Evolutionary conservation across 2,888 invertebrate species (phyloP).

Genomic region (Phlogophora meticulosa): DNA sequence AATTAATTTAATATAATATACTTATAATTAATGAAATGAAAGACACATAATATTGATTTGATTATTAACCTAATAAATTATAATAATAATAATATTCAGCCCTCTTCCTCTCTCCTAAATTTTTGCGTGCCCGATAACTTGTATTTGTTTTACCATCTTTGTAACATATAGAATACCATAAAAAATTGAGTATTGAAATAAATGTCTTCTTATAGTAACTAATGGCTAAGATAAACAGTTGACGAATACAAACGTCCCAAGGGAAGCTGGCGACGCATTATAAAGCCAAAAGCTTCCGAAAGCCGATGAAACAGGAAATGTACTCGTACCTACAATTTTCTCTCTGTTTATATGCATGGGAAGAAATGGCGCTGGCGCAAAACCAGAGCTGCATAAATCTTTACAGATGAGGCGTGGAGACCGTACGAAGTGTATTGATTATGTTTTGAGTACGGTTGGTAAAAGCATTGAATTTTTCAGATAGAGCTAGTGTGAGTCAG

Average conservation of each 20-base stretch:
- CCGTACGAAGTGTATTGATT: constrained; percentile 59
- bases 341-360: constrained; percentile 56
- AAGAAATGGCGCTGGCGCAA: constrained; percentile 61
- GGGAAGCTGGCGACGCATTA: constrained; percentile 14
- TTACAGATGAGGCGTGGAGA: constrained; percentile 72
- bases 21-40: too few relatives aligned
- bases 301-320: constrained; percentile 63
- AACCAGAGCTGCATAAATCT: constrained; percentile 77
- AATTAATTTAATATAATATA: too few relatives aligned
- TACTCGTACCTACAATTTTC: constrained; percentile 64
- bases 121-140: too few relatives aligned
- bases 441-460: constrained; percentile 44
- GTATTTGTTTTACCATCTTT: too few relatives aligned
- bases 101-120: too few relatives aligned
- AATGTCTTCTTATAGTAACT: constrained; percentile 20
- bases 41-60: too few relatives aligned
- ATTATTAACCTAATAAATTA: too few relatives aligned
- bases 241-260: constrained; percentile 36
- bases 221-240: constrained; percentile 41
- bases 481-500: constrained; percentile 6
- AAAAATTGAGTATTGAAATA: constrained; percentile 2
- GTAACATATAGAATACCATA: background rate
- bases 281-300: constrained; percentile 50
- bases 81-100: too few relatives aligned
- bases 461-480: constrained; percentile 50